Conservation (phyloP, 2,888 invertebrate species). For the Empis livida region DNA sequence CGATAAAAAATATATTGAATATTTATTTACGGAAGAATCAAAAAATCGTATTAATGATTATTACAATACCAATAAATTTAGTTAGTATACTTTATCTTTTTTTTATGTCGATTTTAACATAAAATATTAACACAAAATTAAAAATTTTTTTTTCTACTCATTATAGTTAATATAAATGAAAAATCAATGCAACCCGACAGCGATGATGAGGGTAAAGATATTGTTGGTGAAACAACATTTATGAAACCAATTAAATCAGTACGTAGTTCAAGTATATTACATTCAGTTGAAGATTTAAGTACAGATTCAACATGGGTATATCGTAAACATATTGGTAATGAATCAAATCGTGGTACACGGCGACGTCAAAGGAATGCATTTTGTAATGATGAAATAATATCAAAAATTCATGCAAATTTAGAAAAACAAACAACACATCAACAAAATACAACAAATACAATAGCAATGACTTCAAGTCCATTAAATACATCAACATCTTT, state of each 20-base stretch:
- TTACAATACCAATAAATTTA: constrained; percentile 22
- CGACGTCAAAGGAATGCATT: constrained; percentile 29
- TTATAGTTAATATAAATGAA: constrained; percentile 17
- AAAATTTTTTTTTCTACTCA: neutral
- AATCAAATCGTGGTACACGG: constrained; percentile 34
- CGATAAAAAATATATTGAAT: constrained; percentile 34
- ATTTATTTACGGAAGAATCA: constrained; percentile 33
- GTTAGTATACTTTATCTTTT: constrained; percentile 24
- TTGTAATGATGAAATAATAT: constrained; percentile 33
- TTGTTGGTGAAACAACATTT: constrained; percentile 40
- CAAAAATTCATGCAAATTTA: constrained; percentile 31
- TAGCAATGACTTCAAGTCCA: neutral
- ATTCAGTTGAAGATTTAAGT: constrained; percentile 61
- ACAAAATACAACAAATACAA: neutral
- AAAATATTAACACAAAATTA: too few relatives aligned
- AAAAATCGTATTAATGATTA: constrained; percentile 34
- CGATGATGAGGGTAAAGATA: constrained; percentile 44
- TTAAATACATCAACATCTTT: neutral
- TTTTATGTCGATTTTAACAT: too few relatives aligned
- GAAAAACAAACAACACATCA: constrained; percentile 24
- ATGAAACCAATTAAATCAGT: constrained; percentile 48
- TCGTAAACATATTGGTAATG: constrained; percentile 38
- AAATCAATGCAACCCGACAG: constrained; percentile 24
- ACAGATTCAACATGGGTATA: constrained; percentile 65
- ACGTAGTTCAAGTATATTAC: constrained; percentile 55